Conservation (phyloP, 2,888 invertebrate species). For the Trachelus tabidus region DNA sequence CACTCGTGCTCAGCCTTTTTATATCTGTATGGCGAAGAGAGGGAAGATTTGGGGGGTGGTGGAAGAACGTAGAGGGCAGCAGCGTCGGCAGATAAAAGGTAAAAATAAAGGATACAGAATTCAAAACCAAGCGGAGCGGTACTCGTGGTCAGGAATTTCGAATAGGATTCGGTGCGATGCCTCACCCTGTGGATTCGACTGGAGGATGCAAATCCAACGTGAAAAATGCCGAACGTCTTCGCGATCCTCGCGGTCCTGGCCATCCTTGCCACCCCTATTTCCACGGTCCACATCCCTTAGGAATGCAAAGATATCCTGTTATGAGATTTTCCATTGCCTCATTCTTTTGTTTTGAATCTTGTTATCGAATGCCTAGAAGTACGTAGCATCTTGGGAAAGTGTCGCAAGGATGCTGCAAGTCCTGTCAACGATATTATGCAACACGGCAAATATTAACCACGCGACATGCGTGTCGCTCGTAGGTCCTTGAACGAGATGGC, state of each 20-base stretch:
- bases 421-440: neutral
- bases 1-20: constrained; percentile 50
- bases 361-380: neutral
- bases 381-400: neutral
- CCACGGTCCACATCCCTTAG: neutral
- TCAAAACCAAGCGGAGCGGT: neutral
- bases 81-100: constrained; percentile 12
- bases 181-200: constrained; percentile 5
- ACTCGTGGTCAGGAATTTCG: constrained; percentile 7
- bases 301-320: neutral
- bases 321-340: neutral
- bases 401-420: neutral
- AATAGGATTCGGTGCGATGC: neutral
- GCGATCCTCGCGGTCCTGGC: no score
- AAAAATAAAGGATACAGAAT: neutral
- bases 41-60: constrained; percentile 13
- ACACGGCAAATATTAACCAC: neutral
- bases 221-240: neutral
- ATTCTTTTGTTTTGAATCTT: neutral
- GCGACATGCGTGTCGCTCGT: neutral
- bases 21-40: constrained; percentile 34
- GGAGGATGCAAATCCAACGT: constrained; percentile 27
- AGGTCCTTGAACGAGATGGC: neutral
- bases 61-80: constrained; percentile 13
- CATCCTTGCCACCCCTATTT: no score